These are phyloP conservation scores for Henricia sp. DNA, from an alignment of 53 echinoderm and acorn worm genomes.

Conservation along the genomic window DNA sequence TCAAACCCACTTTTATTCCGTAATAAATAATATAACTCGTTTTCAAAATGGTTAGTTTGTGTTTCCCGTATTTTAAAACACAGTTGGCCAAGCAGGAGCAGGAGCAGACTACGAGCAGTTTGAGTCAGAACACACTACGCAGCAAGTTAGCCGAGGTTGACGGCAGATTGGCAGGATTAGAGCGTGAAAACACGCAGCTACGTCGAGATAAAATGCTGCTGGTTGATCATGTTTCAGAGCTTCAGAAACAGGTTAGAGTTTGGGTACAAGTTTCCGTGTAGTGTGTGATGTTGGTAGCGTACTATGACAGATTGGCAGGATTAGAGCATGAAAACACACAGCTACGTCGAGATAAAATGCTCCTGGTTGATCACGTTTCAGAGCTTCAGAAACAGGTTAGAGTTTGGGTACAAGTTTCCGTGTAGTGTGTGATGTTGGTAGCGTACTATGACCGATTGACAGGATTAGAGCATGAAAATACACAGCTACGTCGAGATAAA, in stretches of 20 bases:
- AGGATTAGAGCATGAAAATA: constrained; percentile 85
- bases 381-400: constrained; percentile 93
- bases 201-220: constrained; percentile 96
- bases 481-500: constrained; percentile 92
- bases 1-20: too few relatives aligned
- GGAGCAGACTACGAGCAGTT: constrained; percentile 64
- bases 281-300: constrained; percentile 75
- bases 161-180: constrained; percentile 73
- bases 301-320: constrained; percentile 76
- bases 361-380: constrained; percentile 95
- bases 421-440: too few relatives aligned
- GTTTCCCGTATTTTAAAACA: too few relatives aligned
- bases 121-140: constrained; percentile 82
- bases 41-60: too few relatives aligned
- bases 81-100: constrained; percentile 93
- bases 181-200: constrained; percentile 90
- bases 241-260: constrained; percentile 87
- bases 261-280: too few relatives aligned
- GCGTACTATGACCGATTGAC: constrained; percentile 79
- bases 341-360: constrained; percentile 95
- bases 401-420: too few relatives aligned
- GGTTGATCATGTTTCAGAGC: constrained; percentile 96
- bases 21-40: too few relatives aligned
- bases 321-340: constrained; percentile 89
- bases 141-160: constrained; percentile 85